These are phyloP conservation scores for Emys orbicularis DNA, from an alignment of 2,797 vertebrate genomes.

Conservation along the genomic window DNA sequence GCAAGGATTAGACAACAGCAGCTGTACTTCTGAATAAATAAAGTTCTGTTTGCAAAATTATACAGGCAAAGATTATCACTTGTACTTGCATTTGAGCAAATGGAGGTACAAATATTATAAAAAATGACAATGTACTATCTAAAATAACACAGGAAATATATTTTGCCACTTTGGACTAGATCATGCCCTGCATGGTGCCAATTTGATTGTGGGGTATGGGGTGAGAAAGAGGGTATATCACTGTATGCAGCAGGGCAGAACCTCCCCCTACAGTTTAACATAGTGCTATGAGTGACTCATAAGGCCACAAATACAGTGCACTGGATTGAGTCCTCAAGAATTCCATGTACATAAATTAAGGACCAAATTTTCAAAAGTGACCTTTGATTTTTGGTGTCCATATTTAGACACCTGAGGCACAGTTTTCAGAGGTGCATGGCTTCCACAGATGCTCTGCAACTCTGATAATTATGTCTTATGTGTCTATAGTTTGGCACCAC, in stretches of 20 bases:
- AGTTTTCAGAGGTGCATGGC: not conserved
- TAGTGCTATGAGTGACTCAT: not conserved
- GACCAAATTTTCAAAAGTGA: not conserved
- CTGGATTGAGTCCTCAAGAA: not conserved
- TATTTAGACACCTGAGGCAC: not conserved
- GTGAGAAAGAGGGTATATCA: not conserved
- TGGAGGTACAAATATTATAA: constrained; percentile 26
- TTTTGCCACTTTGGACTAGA: not conserved
- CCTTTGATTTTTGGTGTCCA: not conserved
- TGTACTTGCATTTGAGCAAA: constrained; percentile 38
- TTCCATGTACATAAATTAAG: not conserved
- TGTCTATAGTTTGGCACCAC: not conserved
- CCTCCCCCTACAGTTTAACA: not conserved
- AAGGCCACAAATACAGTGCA: not conserved
- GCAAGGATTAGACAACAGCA: constrained; percentile 52
- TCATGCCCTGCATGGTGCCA: constrained; percentile 9
- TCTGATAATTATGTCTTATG: not conserved
- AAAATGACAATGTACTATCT: constrained; percentile 16
- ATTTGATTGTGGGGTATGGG: not conserved
- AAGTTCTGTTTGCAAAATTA: constrained; percentile 57
- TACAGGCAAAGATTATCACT: constrained; percentile 38
- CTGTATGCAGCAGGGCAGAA: not conserved
- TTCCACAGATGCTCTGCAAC: not conserved
- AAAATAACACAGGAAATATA: not conserved
- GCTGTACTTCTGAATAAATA: constrained; percentile 66